Percentiles rank a stretch among this genome's conserved stretches.
Conservation (phyloP, 2,113 vertebrate genomes). For the Chamaetylas fuelleborni region DNA sequence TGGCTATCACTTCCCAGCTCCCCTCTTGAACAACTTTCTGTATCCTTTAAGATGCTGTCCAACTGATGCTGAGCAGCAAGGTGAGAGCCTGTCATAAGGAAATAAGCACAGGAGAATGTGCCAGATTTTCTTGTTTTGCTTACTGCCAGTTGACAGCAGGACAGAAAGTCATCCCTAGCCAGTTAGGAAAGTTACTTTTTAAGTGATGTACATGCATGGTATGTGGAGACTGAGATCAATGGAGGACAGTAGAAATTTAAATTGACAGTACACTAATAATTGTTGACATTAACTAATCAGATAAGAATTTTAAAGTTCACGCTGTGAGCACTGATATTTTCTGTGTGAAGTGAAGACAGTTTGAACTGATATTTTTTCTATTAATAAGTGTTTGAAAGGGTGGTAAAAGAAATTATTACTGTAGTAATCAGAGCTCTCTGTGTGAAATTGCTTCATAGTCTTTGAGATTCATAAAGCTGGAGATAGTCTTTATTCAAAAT, state of each 20-base stretch:
- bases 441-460: slow-evolving; percentile 64
- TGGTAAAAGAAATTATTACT: slow-evolving; percentile 71
- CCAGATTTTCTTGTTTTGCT: neutral
- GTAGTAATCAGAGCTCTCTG: slow-evolving; percentile 73
- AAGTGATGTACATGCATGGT: neutral
- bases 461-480: slow-evolving; percentile 10
- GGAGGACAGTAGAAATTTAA: neutral
- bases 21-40: neutral
- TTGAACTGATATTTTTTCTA: slow-evolving; percentile 40
- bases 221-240: neutral
- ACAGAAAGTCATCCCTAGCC: neutral
- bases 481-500: slow-evolving; percentile 46
- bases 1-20: neutral
- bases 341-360: slow-evolving; percentile 42
- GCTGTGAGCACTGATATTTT: slow-evolving; percentile 34
- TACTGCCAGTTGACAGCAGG: neutral
- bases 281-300: slow-evolving; percentile 27
- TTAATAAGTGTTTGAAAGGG: slow-evolving; percentile 69
- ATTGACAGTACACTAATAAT: neutral
- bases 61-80: neutral
- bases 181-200: neutral
- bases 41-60: neutral
- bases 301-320: slow-evolving; percentile 46
- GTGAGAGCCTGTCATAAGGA: neutral
- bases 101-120: neutral